Base-by-base conservation (phyloP, 2,888 invertebrate genomes). In the Eulithis testata region DNA sequence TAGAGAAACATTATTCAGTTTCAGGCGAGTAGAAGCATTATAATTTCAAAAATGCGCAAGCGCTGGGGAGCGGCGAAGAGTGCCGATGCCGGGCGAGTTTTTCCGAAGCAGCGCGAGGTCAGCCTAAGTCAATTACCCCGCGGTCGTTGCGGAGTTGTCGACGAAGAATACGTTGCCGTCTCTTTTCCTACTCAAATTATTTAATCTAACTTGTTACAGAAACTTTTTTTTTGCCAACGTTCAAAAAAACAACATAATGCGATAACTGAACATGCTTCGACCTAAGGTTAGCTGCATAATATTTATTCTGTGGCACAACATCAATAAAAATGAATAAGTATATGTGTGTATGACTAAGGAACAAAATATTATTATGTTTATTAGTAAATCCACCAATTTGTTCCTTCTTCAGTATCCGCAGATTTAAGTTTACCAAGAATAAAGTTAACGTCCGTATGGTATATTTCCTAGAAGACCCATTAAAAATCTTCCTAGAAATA, bases 41-140 rank as follows among this genome's bases (percentile, higher is more conserved):
- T 68, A 65, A 75, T 62, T 72, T 65, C 60, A 72, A 68, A 75
- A 53, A 54, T 73, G 72, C 64, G 71, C 74, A 67, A 59, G 63
- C 63, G 73, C 69, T 68, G 61, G 44, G 63, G 70, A 73, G 62
- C 76, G 75, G 73, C 85, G 85, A 80, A 74, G 71, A 79, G 73
- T 72, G 76, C 84, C 89, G 88, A 89, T 78, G 66, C 74, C 54
- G 65, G 76, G 73, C 90, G 89, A 90, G 85, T 84, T 89, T 88
- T 88, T 85, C 87, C 89, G 88, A 89, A 86, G 86, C 84, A 81
- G 72, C 71, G 83, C 86, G 92, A 92, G 95, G 95, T 95, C 95
- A 95, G 84, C 81, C 77, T 83, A 87, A 95, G 95, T 95, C 95
- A 95, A 94, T 94, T 95, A 95, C 95, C 95, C 94, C 94, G 78